These are phyloP conservation scores for Venturia canescens DNA, from an alignment of 1,140 invertebrate genomes.

Conservation along the genomic window DNA sequence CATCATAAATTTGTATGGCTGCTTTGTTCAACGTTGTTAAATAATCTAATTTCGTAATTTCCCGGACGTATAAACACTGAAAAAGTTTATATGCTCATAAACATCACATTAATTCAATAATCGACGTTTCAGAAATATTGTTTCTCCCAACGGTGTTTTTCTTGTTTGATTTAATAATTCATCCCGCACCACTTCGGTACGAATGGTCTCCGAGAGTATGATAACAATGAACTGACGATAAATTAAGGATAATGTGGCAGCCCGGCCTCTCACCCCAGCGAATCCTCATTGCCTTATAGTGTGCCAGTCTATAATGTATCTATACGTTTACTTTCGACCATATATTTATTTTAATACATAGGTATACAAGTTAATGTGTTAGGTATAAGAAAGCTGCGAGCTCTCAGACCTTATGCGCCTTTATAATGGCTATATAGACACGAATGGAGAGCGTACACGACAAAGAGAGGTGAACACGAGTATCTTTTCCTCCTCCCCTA, in stretches of 20 bases:
- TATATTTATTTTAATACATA: not conserved
- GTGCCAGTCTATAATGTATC: constrained; percentile 12
- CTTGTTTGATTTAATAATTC: constrained; percentile 23
- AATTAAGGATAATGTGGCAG: constrained; percentile 35
- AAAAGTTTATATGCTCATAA: too few species aligned
- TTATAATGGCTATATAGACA: constrained; percentile 41
- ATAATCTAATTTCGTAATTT: too few species aligned
- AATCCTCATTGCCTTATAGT: not conserved
- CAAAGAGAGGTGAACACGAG: constrained; percentile 43
- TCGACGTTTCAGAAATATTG: not conserved
- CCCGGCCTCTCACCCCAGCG: constrained; percentile 21
- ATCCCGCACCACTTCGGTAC: not conserved
- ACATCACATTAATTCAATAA: too few species aligned
- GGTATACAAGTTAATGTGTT: not conserved
- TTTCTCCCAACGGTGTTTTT: not conserved
- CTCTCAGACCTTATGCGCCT: constrained; percentile 40
- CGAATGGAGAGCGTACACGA: constrained; percentile 18
- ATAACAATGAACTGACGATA: constrained; percentile 37
- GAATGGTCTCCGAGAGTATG: not conserved
- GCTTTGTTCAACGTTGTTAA: too few species aligned
- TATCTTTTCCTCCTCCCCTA: constrained; percentile 51
- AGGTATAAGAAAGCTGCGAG: constrained; percentile 30
- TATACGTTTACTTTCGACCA: not conserved
- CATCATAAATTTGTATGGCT: too few species aligned
- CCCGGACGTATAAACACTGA: too few species aligned